These are phyloP conservation scores for Allobates femoralis DNA, from an alignment of 2,797 vertebrate genomes.

Conservation along the genomic window DNA sequence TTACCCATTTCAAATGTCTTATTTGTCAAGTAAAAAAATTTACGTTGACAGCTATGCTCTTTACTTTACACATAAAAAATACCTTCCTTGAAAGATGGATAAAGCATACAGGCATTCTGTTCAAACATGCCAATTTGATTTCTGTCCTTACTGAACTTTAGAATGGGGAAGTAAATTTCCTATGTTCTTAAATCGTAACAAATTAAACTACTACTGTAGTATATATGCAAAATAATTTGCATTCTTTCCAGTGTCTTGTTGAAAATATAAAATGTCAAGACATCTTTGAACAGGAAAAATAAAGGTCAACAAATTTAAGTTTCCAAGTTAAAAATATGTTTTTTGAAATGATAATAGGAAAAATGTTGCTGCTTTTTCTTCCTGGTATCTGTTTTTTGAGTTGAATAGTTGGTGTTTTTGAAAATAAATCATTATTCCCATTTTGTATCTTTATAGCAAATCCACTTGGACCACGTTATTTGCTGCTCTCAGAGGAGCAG, in stretches of 20 bases:
- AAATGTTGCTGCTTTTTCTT: neutral
- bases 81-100: slow-evolving; percentile 28
- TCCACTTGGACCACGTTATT: no score
- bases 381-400: neutral
- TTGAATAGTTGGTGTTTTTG: neutral
- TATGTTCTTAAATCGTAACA: neutral
- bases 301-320: neutral
- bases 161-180: slow-evolving; percentile 29
- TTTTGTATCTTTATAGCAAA: no score
- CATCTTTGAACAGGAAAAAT: slow-evolving; percentile 8
- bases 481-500: no score
- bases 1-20: slow-evolving; percentile 34
- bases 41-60: slow-evolving; percentile 37
- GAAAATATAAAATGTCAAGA: slow-evolving; percentile 20
- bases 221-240: neutral
- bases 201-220: neutral
- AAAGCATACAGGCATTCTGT: slow-evolving; percentile 18
- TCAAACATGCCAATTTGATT: slow-evolving; percentile 16
- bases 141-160: neutral
- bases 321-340: neutral
- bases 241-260: slow-evolving; percentile 17
- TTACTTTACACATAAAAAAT: slow-evolving; percentile 24
- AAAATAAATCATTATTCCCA: neutral
- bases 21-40: slow-evolving; percentile 33
- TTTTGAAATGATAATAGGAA: neutral